Percentiles rank a stretch among this genome's conserved stretches.
Evolutionary conservation across 2,888 invertebrate genomes (phyloP).

Genomic region (Malthinus flaveolus): DNA sequence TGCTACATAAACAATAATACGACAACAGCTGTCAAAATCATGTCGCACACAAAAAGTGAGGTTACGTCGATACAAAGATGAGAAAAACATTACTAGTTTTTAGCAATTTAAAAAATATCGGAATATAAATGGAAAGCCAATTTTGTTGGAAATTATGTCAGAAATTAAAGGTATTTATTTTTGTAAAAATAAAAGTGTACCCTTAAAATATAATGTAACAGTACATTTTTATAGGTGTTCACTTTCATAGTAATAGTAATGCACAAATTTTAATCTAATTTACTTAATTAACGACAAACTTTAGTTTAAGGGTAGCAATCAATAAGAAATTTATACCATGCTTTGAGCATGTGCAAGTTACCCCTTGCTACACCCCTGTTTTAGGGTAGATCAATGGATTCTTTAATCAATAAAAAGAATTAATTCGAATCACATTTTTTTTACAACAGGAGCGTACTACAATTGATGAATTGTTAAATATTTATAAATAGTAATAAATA

Average conservation of each 20-base stretch:
- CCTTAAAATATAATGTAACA: too few species aligned
- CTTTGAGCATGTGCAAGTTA: conserved; percentile 43
- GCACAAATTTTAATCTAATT: too few species aligned
- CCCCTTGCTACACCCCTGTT: conserved; percentile 45
- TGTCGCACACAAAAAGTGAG: background rate
- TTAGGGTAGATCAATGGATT: conserved; percentile 48
- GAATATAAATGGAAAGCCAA: conserved; percentile 29
- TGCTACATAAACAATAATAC: too few species aligned
- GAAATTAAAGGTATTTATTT: conserved; percentile 31
- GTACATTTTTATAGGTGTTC: background rate
- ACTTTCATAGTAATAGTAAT: background rate
- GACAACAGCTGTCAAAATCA: too few species aligned
- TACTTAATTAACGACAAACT: too few species aligned
- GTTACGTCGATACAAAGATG: conserved; percentile 5
- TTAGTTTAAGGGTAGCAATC: conserved; percentile 11
- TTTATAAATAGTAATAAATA: conserved; percentile 19
- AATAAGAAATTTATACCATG: conserved; percentile 30
- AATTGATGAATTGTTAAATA: background rate
- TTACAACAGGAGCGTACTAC: conserved; percentile 12
- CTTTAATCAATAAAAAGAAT: conserved; percentile 47
- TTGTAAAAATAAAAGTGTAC: background rate
- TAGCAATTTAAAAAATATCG: conserved; percentile 7
- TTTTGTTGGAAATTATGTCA: conserved; percentile 28
- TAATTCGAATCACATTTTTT: conserved; percentile 36
- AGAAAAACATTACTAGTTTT: conserved; percentile 9